Conservation (phyloP, 2,113 vertebrate genomes). For the Pteruthius melanotis region DNA sequence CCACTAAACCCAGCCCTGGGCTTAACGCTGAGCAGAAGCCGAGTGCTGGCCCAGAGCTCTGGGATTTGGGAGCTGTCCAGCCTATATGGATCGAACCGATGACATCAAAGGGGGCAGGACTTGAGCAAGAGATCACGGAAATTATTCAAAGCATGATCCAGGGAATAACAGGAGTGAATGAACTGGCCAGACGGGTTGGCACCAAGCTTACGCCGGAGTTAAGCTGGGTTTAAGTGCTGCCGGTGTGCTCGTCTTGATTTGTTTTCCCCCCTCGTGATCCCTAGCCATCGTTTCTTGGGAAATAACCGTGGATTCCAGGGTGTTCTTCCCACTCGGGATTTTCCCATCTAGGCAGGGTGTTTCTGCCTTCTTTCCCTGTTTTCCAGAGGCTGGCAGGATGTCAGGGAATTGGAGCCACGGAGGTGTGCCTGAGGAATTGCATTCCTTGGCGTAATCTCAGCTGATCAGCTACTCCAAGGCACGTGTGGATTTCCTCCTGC, state of each 20-base stretch:
- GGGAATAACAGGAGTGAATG: conserved; percentile 23
- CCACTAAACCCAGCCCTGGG: neutral
- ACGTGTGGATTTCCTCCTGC: neutral
- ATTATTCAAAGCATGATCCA: conserved; percentile 24
- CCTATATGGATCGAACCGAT: conserved; percentile 9
- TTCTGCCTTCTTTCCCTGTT: neutral
- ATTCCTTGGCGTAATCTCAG: neutral
- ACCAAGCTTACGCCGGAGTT: neutral
- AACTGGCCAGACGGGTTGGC: conserved; percentile 38
- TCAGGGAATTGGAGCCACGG: neutral
- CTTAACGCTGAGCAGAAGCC: neutral
- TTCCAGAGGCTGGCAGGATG: neutral
- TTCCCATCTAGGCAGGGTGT: neutral
- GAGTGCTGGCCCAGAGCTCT: neutral
- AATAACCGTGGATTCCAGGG: rapidly evolving
- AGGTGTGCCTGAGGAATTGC: conserved; percentile 14
- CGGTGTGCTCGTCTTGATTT: neutral
- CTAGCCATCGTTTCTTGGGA: neutral
- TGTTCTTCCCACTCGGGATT: neutral
- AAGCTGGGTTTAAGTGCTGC: neutral
- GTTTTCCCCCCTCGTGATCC: neutral
- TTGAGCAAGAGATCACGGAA: neutral
- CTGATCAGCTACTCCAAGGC: neutral
- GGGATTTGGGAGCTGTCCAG: conserved; percentile 12
- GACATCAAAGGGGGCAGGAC: conserved; percentile 52